Base-by-base conservation (phyloP, 2,797 vertebrate genomes). In the Muscicapa striata region DNA sequence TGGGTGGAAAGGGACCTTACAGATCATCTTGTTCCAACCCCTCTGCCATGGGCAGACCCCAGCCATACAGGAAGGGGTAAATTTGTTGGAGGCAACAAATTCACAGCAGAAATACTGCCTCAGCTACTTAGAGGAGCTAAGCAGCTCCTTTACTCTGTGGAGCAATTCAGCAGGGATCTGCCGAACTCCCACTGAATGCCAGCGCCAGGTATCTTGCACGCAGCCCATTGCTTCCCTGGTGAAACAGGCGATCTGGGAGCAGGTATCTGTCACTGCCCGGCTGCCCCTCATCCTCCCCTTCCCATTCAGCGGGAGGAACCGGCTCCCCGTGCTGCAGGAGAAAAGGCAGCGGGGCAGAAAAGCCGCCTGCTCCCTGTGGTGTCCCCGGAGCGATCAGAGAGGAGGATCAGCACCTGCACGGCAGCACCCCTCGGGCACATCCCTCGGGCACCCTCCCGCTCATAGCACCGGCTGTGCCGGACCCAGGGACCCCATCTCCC, bases 161-260 rank as follows among this genome's bases (percentile, higher is more conserved):
- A 55, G 18, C 17, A 26, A 10, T 11, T 63, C 1, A 32, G 24
- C 20, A 43, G 41, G 29, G 55, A 70, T 32, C 49, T 6, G 30
- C 59, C n/a, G 20, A 54, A 38, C 27, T 19, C 41, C 20, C 3
- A 0, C n/a, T 0, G 3, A 45, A 24, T 1, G 43, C 34, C 73
- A 13, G 15, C 0, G 0, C 40, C 40, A 17, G 12, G 19, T 18
- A 2, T 19, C 46, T 38, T 10, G 8, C 48, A 38, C 15, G 13
- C n/a, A 26, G 10, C 52, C 34, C 57, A 5, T 4, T 22, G 13
- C n/a, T 64, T 32, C 27, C 41, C 38, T 10, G 69, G 38, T 5
- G 62, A 41, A 38, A 17, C 0, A 17, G 36, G 15, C 49, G 29
- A 30, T 15, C 15, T 26, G 49, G 5, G 8, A 49, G 38, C 51